A percentile compares a stretch with the other conserved stretches of the same genome.
These are phyloP conservation scores for Chelonoidis abingdonii DNA, from an alignment of 2,113 vertebrate genomes.

Conservation along the genomic window DNA sequence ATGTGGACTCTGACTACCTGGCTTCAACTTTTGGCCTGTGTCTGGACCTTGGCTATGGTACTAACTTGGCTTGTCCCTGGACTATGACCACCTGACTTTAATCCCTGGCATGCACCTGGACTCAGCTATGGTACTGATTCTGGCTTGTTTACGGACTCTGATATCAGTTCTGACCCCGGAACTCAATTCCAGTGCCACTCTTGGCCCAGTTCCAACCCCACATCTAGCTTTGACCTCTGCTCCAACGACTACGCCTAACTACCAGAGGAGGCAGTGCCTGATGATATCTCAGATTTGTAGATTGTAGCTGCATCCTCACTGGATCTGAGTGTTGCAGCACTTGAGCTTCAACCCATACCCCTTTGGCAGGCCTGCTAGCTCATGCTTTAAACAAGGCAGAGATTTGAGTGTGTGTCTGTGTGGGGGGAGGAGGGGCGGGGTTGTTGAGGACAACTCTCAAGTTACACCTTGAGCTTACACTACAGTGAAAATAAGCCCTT, in stretches of 20 bases:
- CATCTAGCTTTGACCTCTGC: background rate
- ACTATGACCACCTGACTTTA: background rate
- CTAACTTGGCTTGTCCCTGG: background rate
- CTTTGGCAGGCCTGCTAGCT: background rate
- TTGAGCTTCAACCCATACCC: background rate
- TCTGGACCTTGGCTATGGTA: background rate
- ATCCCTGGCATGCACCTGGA: background rate
- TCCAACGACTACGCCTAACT: background rate
- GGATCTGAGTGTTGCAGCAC: background rate
- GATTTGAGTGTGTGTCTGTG: background rate
- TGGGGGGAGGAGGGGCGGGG: background rate
- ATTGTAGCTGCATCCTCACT: background rate
- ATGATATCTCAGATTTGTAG: background rate
- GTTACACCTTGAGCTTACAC: background rate
- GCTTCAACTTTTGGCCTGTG: background rate
- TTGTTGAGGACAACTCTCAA: background rate
- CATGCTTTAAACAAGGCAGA: background rate
- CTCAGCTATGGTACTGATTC: background rate
- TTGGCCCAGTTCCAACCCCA: background rate
- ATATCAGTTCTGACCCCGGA: background rate
- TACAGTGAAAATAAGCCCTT: background rate
- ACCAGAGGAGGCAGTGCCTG: background rate
- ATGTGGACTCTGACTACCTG: background rate
- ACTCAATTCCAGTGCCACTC: background rate
- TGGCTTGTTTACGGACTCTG: background rate